phyloP scores from a whole-genome alignment of 2,888 invertebrate genomes.

The Bellardia pandia region DNA sequence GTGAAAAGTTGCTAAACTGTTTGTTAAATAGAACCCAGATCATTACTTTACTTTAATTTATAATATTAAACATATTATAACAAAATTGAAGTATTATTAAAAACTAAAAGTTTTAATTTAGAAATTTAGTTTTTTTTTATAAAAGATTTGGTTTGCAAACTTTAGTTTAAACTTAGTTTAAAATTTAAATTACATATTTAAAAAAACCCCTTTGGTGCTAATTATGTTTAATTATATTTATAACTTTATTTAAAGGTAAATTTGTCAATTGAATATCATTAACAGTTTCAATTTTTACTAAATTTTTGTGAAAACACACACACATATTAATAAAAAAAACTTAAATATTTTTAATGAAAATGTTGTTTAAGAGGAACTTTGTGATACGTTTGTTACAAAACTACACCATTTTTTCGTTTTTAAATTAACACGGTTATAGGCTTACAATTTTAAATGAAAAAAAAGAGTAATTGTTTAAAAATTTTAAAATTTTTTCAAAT shows the following conservation, averaged over 20 bases:
- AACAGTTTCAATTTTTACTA: slow-evolving; percentile 3
- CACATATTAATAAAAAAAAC: neutral
- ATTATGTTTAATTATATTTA: neutral
- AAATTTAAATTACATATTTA: neutral
- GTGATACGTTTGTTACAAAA: slow-evolving; percentile 41
- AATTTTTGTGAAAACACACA: neutral
- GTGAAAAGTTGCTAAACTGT: too few species aligned
- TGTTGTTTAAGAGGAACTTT: slow-evolving; percentile 39
- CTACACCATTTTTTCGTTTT: slow-evolving; percentile 29
- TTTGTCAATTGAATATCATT: slow-evolving; percentile 25
- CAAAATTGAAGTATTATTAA: too few species aligned
- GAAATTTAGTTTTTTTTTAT: too few species aligned
- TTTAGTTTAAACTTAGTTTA: too few species aligned
- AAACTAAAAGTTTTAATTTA: too few species aligned
- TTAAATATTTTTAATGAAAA: slow-evolving; percentile 4
- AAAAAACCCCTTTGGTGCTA: slow-evolving; percentile 29
- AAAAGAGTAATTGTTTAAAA: too few species aligned
- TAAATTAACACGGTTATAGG: neutral
- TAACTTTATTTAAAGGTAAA: slow-evolving; percentile 5
- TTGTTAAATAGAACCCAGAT: too few species aligned
- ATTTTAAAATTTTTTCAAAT: too few species aligned
- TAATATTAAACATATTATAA: too few species aligned
- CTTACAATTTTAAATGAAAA: too few species aligned
- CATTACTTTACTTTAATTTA: too few species aligned
- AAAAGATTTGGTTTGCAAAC: too few species aligned